Evolutionary conservation across 2,797 vertebrate species (phyloP).

Genomic region (Dermochelys coriacea): DNA sequence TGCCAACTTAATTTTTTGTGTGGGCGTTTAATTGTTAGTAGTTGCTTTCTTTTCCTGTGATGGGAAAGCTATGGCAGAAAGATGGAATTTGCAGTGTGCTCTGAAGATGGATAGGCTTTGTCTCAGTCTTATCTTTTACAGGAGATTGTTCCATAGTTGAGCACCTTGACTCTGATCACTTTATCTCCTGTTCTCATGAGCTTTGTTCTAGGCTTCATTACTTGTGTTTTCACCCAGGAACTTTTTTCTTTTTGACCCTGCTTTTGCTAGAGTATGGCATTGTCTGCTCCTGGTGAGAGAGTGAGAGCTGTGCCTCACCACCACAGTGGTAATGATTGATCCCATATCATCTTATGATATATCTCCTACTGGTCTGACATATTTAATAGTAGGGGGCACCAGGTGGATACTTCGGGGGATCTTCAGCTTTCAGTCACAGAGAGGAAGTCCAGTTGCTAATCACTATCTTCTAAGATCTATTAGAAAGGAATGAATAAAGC

Average conservation of each 20-base stretch:
- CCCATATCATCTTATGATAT: neutral
- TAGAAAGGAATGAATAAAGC: neutral
- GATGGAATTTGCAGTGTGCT: neutral
- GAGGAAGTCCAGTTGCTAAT: neutral
- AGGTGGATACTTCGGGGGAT: neutral
- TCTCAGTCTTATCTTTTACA: neutral
- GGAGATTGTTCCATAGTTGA: neutral
- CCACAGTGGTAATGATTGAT: rapidly evolving
- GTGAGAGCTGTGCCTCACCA: neutral
- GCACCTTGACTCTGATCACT: neutral
- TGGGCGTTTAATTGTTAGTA: neutral
- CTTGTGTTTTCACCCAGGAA: conserved; percentile 18
- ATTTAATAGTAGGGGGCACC: neutral
- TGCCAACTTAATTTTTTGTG: neutral
- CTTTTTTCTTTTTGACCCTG: neutral
- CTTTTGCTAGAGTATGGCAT: neutral
- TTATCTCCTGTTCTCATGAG: neutral
- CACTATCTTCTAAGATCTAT: neutral
- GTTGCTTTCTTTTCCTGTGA: neutral
- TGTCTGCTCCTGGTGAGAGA: neutral
- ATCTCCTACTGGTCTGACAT: neutral
- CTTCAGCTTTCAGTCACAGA: neutral
- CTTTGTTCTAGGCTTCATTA: conserved; percentile 19
- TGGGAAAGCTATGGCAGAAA: neutral
- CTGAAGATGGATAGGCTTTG: neutral